Percentiles rank a stretch among this genome's conserved stretches.
Evolutionary conservation across 2,888 invertebrate genomes (phyloP).

Genomic region (Drosophila kuntzei): DNA sequence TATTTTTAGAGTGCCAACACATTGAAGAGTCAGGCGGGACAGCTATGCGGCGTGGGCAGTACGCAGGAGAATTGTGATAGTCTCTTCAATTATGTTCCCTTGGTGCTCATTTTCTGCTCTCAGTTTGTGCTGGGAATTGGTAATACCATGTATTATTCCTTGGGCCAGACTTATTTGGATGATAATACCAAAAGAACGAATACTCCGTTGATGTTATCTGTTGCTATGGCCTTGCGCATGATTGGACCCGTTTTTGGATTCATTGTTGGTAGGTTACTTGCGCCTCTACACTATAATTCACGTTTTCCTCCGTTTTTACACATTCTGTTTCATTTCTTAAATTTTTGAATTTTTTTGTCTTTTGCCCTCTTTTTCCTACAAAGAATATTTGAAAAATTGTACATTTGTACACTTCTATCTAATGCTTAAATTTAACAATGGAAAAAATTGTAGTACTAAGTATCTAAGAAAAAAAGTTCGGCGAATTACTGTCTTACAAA

Average conservation of each 20-base stretch:
- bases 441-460: too few species aligned
- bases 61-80: constrained; percentile 85
- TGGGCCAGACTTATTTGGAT: constrained; percentile 90
- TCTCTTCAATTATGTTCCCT: constrained; percentile 86
- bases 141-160: constrained; percentile 88
- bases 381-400: too few species aligned
- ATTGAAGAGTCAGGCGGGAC: constrained; percentile 62
- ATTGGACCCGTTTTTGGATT: constrained; percentile 88
- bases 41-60: constrained; percentile 74
- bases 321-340: too few species aligned
- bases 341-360: too few species aligned
- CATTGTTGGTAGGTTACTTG: constrained; percentile 86
- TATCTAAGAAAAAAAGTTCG: too few species aligned
- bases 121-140: constrained; percentile 90
- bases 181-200: constrained; percentile 89
- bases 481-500: too few species aligned
- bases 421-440: too few species aligned
- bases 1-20: constrained; percentile 61
- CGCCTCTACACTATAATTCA: too few species aligned
- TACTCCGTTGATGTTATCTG: constrained; percentile 87
- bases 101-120: constrained; percentile 88
- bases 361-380: too few species aligned
- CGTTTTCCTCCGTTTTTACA: too few species aligned
- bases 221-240: constrained; percentile 85
- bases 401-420: too few species aligned